Evolutionary conservation across 2,888 invertebrate species (phyloP), one percentile per base, ranked within the genome.

Genomic region (Epistrophe grossulariae): DNA sequence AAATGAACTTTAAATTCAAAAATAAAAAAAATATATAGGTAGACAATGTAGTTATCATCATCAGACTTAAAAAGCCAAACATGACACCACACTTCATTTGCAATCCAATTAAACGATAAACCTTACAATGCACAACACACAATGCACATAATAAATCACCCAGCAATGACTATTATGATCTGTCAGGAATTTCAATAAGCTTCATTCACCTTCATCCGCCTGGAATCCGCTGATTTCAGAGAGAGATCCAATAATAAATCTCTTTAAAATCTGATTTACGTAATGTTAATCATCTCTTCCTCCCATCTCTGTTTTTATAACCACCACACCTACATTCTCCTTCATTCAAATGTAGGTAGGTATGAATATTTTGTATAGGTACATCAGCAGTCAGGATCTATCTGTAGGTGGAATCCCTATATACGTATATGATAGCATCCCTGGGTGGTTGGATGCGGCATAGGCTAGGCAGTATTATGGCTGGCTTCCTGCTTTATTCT

Each of bases 191-290:
- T 82, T 82, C 85, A 87, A 87, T 87, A 82, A 87, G 82, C 82
- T 78, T 74, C 85, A 87, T 82, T 82, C 78, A 35, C 59, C 48
- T 82, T 82, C 64, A 43, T 35, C 48, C 31, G n/a, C 1, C 1
- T 43, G 68, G 55, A 60, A 62, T 57, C 31, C 62, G 60, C 19
- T 31, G 50, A 62, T 45, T 55, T 60, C 76, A 50, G 50, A 38
- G 24, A 38, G 24, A 80, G 59, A 81, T 82, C 79, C 82, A 79
- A 82, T 87, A 79, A 87, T 87, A 79, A 87, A 87, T 87, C 85
- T 82, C 85, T 87, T 87, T 87, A 82, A 87, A 87, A 74, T 87
- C 82, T 68, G 85, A 87, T 82, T 87, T 79, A 82, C 85, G 79
- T 82, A 71, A 85, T 82, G 85, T 82, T 85, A 85, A 87, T 87